Conservation (phyloP, 1,140 invertebrate species). For the silkworm (Bombyx mori) region DNA sequence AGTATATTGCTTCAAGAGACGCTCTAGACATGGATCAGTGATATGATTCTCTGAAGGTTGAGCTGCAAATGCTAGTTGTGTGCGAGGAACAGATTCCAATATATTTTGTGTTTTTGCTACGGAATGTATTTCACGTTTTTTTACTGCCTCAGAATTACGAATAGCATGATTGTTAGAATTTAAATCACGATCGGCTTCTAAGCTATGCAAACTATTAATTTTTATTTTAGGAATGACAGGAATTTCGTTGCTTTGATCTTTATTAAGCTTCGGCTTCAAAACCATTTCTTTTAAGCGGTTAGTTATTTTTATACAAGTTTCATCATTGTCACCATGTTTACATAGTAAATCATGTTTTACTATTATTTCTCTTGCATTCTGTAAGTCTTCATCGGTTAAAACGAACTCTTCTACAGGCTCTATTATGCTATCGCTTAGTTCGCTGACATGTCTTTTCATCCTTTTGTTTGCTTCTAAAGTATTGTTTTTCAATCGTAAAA, state of each 20-base stretch:
- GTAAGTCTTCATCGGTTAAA: conserved; percentile 26
- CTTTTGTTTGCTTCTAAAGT: conserved; percentile 16
- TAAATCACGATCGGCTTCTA: neutral
- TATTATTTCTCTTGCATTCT: conserved; percentile 41
- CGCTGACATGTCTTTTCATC: conserved; percentile 22
- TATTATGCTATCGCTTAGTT: neutral
- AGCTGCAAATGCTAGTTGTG: conserved; percentile 5
- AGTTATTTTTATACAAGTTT: conserved; percentile 41
- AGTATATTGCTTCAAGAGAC: conserved; percentile 26
- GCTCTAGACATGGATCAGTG: conserved; percentile 31
- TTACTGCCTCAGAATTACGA: neutral
- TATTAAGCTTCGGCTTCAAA: no score
- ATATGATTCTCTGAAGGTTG: conserved; percentile 12
- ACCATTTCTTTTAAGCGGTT: conserved; percentile 29
- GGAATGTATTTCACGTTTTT: conserved; percentile 4
- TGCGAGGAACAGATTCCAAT: conserved; percentile 5
- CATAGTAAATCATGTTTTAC: conserved; percentile 37
- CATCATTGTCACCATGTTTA: conserved; percentile 28
- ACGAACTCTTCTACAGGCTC: conserved; percentile 9
- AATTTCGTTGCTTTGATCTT: no score
- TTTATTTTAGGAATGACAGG: no score
- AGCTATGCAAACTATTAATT: neutral
- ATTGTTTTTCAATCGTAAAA: conserved; percentile 29
- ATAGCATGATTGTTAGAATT: neutral
- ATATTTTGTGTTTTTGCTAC: conserved; percentile 5